Evolutionary conservation across 2,113 vertebrate species (phyloP), one percentile per base, ranked within the genome.

Genomic region (Rhineura floridana): DNA sequence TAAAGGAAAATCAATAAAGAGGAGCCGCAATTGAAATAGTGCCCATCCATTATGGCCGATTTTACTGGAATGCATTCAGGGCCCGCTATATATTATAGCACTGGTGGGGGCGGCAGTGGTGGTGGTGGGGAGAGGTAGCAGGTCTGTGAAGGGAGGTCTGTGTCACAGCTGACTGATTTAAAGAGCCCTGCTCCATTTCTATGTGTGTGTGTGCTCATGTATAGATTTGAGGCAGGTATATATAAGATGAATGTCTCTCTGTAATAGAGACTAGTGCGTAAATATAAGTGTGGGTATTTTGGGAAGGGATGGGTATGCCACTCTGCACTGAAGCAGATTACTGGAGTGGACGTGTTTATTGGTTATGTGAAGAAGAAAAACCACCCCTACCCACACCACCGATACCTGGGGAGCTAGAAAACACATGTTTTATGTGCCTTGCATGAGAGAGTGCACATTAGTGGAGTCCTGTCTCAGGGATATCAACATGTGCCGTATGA

Each of bases 1-100:
- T 97, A 96, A 96, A 95, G 95, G 95, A 95, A 95, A 96, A 97
- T 97, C 97, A 97, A 97, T 97, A 97, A 95, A 94, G 95, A 95
- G 94, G 92, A 94, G 95, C 94, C 93, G 89, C 91, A 88, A 94
- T 90, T 91, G 93, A 94, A 92, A 94, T 92, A 93, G 79, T 90
- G 95, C 87, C 94, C 93, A 94, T 96, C 95, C 95, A 95, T 96
- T 96, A 96, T 95, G 94, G 93, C 92, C 91, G 90, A 94, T 94
- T 93, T 95, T 93, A 93, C 95, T 94, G 92, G 93, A 94, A 94
- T 87, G 91, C 90, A 95, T 94, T 95, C 94, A 96, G 94, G 91
- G 91, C 90, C 81, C 79, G 81, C 79, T 76, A 85, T 88, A 85
- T 85, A 88, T 88, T 84, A 92, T 91, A 75, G 12, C 85, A 23